Percentiles rank a stretch among this genome's conserved stretches.
Conservation (phyloP, 2,797 vertebrate genomes). For the Oreonectes daqikongensis region DNA sequence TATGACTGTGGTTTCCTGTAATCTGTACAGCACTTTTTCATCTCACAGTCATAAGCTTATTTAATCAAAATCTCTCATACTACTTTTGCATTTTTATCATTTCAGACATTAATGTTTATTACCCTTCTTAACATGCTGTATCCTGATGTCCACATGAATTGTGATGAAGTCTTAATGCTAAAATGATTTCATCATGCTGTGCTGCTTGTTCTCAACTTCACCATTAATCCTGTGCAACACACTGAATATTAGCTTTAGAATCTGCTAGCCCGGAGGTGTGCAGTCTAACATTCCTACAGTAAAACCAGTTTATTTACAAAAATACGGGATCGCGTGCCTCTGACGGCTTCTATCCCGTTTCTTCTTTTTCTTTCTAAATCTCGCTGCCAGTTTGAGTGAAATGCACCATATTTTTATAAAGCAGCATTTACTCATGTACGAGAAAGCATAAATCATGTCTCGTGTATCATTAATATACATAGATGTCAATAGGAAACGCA, state of each 20-base stretch:
- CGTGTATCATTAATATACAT: slow-evolving; percentile 80
- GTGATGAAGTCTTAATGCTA: neutral
- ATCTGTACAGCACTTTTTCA: too few relatives aligned
- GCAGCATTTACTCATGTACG: slow-evolving; percentile 72
- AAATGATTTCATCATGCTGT: neutral
- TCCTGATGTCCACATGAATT: neutral
- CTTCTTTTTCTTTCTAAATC: slow-evolving; percentile 46
- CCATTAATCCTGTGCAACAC: neutral
- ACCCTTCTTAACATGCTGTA: neutral
- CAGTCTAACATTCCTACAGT: neutral
- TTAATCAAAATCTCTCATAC: too few relatives aligned
- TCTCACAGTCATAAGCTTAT: too few relatives aligned
- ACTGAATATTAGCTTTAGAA: neutral
- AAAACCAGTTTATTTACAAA: slow-evolving; percentile 13
- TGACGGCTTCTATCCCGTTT: slow-evolving; percentile 33
- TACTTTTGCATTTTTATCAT: neutral
- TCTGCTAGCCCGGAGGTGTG: neutral
- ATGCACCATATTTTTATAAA: slow-evolving; percentile 74
- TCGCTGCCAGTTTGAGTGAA: slow-evolving; percentile 55
- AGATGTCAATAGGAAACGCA: slow-evolving; percentile 79
- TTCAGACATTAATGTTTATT: neutral
- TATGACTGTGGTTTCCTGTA: too few relatives aligned
- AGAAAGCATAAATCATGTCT: slow-evolving; percentile 76
- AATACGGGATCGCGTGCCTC: neutral
- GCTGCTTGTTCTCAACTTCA: neutral